Percentiles rank a stretch among this genome's conserved stretches.
phyloP scores from a whole-genome alignment of 2,113 vertebrate species.

The Cynoglossus semilaevis region DNA sequence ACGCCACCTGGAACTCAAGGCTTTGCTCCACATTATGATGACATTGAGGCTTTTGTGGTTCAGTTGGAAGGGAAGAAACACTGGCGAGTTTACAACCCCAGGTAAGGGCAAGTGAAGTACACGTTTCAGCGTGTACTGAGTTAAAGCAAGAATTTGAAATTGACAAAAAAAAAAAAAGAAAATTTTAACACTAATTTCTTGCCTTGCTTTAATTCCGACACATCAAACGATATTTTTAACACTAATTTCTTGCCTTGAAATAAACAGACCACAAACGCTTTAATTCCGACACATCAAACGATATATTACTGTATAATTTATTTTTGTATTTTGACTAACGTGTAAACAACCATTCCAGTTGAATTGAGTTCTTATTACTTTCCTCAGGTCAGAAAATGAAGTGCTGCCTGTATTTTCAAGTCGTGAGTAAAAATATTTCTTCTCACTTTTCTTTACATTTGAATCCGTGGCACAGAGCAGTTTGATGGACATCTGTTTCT shows the following conservation, averaged over 20 bases:
- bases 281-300: too few relatives aligned
- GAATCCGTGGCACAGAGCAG: too few relatives aligned
- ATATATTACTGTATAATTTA: too few relatives aligned
- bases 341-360: neutral
- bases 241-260: too few relatives aligned
- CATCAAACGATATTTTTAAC: too few relatives aligned
- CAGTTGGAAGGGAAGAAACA: slow-evolving; percentile 95
- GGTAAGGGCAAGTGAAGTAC: slow-evolving; percentile 45
- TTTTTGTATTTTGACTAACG: too few relatives aligned
- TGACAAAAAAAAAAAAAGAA: too few relatives aligned
- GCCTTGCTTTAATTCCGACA: too few relatives aligned
- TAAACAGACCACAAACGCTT: too few relatives aligned
- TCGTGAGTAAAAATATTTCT: slow-evolving; percentile 66
- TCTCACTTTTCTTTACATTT: too few relatives aligned
- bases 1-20: slow-evolving; percentile 91
- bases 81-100: slow-evolving; percentile 91
- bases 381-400: slow-evolving; percentile 70
- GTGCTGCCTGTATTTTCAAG: slow-evolving; percentile 77
- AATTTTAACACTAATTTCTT: too few relatives aligned
- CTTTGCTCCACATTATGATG: slow-evolving; percentile 96
- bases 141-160: too few relatives aligned
- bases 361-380: slow-evolving; percentile 8
- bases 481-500: neutral
- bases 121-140: neutral
- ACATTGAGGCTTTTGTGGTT: slow-evolving; percentile 95